Evolutionary conservation across 2,113 vertebrate genomes (phyloP), one percentile per base, ranked within the genome.

Genomic region (Takifugu bimaculatus): DNA sequence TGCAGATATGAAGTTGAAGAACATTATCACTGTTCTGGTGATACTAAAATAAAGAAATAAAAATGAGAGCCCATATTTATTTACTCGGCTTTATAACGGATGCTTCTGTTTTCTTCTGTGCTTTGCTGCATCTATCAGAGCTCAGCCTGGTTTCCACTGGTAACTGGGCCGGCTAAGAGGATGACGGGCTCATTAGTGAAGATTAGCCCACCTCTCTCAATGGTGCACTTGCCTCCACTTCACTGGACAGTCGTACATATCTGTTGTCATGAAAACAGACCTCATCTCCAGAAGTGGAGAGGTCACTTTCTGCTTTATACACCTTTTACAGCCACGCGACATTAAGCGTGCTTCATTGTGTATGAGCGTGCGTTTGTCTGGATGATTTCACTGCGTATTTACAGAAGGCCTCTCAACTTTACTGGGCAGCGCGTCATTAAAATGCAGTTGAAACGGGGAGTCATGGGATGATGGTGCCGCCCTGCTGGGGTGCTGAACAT

Each of bases 161-260:
- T 73, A 81, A 82, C 79, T 2, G 13, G 61, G 65, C 70, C 63
- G 75, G 49, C 77, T 80, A 66, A 75, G 70, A 83, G 72, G 71
- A 82, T 83, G 65, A 83, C 79, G 81, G 77, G 77, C 73, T 87
- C 81, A 85, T 89, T 84, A 84, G 74, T 82, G 75, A 83, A 86
- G 83, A 84, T 76, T 71, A 81, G 79, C 56, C 75, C 58, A 67
- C 67, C 63, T 77, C 69, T 79, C 64, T 72, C 67, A 75, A 67
- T 70, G 65, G 74, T 75, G 60, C 63, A 74, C 70, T 51, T 32
- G 50, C 51, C 65, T 78, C 54, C 73, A 68, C 60, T 81, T 63
- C 75, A 77, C 57, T 81, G 72, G 71, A 83, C 82, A 83, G 74
- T 65, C 48, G 7, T 25, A 71, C 72, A 68, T 82, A 65, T 75